Base-by-base conservation (phyloP, 1,140 invertebrate genomes). In the Bombus pyrosoma region DNA sequence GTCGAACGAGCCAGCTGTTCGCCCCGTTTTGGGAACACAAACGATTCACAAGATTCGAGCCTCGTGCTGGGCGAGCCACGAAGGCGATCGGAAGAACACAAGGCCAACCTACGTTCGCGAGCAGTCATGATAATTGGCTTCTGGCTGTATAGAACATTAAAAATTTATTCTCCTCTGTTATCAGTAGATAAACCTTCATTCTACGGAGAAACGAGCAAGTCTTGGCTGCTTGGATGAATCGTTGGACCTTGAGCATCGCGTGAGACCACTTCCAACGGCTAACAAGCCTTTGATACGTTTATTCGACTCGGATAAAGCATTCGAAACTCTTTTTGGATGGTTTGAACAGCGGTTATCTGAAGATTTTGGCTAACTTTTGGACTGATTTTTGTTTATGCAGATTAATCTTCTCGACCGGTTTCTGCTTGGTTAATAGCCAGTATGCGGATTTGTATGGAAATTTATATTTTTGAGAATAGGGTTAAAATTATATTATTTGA, bases 1-100 rank as follows among this genome's bases (percentile, higher is more conserved):
- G 94, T 94, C 88, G 92, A 92, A 91, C 76, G 32, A 28, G 32
- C 84, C 87, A 87, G 83, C 85, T 88, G 90, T 86, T 92, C 89
- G 89, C 90, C 88, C 91, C 89, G 81, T 87, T 66, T 66, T 81
- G 32, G 75, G 83, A 74, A 68, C 88, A 39, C 10, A 77, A 81
- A n/a, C 78, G 87, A 87, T 73, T 53, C 72, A 41, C 37, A 41
- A 68, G 62, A 81, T 62, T n/a, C 64, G 41, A 13, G 4, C n/a
- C 15, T 47, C 22, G 57, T 18, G 1, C 12, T n/a, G 39, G 34
- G 15, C 57, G 18, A 37, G 39, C 15, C n/a, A n/a, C 37, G n/a
- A 37, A 43, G 41, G 37, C 74, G 74, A 39, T 69, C 32, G 66
- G 43, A n/a, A 43, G 34, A 41, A 69, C 53, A 37, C n/a, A 37